A percentile compares a stretch with the other conserved stretches of the same genome.
Evolutionary conservation across 2,888 invertebrate genomes (phyloP).

Genomic region (Pandemis heparana): DNA sequence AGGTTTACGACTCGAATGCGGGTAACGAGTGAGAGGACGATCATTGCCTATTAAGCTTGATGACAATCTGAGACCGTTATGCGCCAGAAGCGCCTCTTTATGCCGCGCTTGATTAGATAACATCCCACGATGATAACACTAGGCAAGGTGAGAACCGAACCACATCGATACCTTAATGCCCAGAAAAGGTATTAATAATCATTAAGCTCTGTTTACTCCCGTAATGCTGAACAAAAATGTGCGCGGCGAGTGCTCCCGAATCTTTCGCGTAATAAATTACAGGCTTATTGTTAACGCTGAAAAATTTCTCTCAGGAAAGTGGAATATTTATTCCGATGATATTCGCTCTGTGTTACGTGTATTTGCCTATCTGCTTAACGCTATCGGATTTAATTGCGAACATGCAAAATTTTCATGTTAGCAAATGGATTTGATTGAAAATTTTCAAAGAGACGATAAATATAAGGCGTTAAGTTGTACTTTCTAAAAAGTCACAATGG

Average conservation of each 20-base stretch:
- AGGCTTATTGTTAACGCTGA: slow-evolving; percentile 60
- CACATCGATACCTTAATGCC: background rate
- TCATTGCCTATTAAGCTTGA: slow-evolving; percentile 14
- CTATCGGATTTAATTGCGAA: background rate
- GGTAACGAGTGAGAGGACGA: slow-evolving; percentile 6
- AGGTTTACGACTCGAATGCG: slow-evolving; percentile 22
- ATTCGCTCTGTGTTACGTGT: slow-evolving; percentile 45
- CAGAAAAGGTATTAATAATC: slow-evolving; percentile 5
- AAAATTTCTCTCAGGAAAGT: slow-evolving; percentile 58
- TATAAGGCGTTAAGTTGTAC: background rate
- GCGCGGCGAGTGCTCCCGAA: slow-evolving; percentile 44
- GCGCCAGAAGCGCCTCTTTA: background rate
- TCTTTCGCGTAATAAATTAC: slow-evolving; percentile 60
- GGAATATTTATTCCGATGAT: slow-evolving; percentile 57
- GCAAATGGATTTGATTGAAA: background rate
- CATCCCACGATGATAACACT: background rate
- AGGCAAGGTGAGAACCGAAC: background rate
- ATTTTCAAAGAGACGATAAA: background rate
- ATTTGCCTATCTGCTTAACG: slow-evolving; percentile 19
- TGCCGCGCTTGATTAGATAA: slow-evolving; percentile 18
- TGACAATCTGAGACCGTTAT: slow-evolving; percentile 15
- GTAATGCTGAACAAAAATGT: slow-evolving; percentile 15
- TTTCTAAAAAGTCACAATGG: too few species aligned
- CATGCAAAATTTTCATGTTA: background rate
- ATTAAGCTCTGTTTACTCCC: background rate